Evolutionary conservation across 2,888 invertebrate genomes (phyloP).

Genomic region (Eudasyphora cyanicolor): DNA sequence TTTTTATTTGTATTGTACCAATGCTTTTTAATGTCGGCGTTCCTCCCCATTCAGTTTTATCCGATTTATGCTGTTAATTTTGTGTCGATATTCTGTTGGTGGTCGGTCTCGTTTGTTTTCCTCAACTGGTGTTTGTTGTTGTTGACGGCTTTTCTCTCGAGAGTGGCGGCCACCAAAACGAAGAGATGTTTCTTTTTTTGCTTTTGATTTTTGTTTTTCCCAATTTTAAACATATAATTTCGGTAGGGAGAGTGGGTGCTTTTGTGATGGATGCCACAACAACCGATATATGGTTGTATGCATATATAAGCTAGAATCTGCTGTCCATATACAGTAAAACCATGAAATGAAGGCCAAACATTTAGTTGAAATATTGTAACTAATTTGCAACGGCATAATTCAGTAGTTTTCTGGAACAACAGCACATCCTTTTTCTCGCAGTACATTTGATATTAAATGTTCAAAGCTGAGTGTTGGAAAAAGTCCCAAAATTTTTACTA

Average conservation of each 20-base stretch:
- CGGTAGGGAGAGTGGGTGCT: neutral
- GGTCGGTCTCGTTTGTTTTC: neutral
- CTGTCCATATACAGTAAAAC: neutral
- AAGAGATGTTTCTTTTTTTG: neutral
- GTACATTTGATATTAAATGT: too few relatives aligned
- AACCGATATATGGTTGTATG: neutral
- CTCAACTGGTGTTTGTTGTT: neutral
- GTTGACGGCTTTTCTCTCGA: neutral
- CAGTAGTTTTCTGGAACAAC: too few relatives aligned
- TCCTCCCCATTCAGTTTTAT: conserved; percentile 11
- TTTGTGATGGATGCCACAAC: neutral
- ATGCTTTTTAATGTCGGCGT: neutral
- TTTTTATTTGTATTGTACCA: neutral
- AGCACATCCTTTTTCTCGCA: too few relatives aligned
- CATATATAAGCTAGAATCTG: neutral
- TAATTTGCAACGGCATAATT: too few relatives aligned
- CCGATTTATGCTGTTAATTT: conserved; percentile 10
- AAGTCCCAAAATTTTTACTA: too few relatives aligned
- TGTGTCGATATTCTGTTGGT: conserved; percentile 10
- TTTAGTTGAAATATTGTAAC: too few relatives aligned
- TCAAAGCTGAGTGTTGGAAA: too few relatives aligned
- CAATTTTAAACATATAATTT: neutral
- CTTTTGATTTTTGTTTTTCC: neutral
- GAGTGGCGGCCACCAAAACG: too few relatives aligned
- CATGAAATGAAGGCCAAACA: too few relatives aligned